Base-by-base conservation (phyloP, 2,797 vertebrate species). In the Emydoidea blandingii region DNA sequence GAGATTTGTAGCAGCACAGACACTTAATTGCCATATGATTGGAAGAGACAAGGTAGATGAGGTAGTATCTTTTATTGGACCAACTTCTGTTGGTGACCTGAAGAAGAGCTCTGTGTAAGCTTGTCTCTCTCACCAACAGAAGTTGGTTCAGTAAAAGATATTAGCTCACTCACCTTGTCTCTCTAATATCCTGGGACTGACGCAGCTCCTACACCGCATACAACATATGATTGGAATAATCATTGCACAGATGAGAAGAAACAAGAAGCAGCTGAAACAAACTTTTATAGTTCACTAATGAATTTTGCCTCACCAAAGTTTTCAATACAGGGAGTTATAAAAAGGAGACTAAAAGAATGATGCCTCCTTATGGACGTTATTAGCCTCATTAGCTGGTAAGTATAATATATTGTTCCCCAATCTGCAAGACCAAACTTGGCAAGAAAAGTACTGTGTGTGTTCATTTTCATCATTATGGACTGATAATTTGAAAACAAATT, bases 331-430 rank as follows among this genome's bases (percentile, higher is more conserved):
- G 31, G 37, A 5, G 2, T 54, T 89, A 68, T 85, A 49, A 79
- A 72, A 74, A 87, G 53, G 16, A 62, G 6, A 79, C 23, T 44
- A 90, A 81, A 83, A 84, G 29, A 94, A 96, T 15, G 56, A 41
- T 90, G 95, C 96, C 95, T 83, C 97, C 97, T 94, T 92, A 94
- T 96, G 97, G 96, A 65, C 18, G 10, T 34, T 87, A 65, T 44
- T 34, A 53, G 85, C 52, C 8, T 41, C 44, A 4, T 81, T 74
- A 82, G 44, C 72, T 18, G 41, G 31, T 27, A 76, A 34, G 8
- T 82, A 54, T 52, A 83, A 59, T 4, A 54, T 18, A 6, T 49
- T 65, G 81, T 76, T 65, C 44, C 74, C 29, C 27, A 76, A 78
- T 31, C 27, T 78, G 25, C 27, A 78, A 78, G 44, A 27, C 27